phyloP scores from a whole-genome alignment of 2,888 invertebrate species.

The Rhabditophanes sp. region DNA sequence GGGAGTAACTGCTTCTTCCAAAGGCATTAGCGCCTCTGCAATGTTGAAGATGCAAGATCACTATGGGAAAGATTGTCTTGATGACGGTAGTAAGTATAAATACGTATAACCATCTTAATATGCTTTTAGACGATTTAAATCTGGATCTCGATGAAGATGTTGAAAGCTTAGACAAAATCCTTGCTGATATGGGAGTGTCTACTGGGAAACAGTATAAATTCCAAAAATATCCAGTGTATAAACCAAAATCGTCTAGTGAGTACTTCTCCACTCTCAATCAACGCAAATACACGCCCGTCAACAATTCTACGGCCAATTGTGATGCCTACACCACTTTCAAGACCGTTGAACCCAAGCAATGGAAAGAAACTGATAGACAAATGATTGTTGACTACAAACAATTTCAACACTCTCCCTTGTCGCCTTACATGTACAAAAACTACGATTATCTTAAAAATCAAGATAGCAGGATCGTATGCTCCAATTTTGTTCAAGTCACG shows the following conservation, averaged over 20 bases:
- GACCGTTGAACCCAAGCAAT: too few species aligned
- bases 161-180: conserved; percentile 3
- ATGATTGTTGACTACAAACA: conserved; percentile 39
- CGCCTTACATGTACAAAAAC: conserved; percentile 35
- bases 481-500: conserved; percentile 41
- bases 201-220: conserved; percentile 11
- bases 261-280: conserved; percentile 19
- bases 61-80: conserved; percentile 29
- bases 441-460: conserved; percentile 31
- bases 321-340: neutral
- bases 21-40: conserved; percentile 26
- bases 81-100: conserved; percentile 17
- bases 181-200: conserved; percentile 6
- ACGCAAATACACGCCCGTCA: conserved; percentile 5
- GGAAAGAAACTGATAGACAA: conserved; percentile 28
- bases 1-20: too few species aligned
- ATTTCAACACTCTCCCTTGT: conserved; percentile 34
- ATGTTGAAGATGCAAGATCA: conserved; percentile 33
- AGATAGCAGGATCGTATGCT: conserved; percentile 41
- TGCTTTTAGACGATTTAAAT: neutral
- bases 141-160: too few species aligned
- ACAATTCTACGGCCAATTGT: conserved; percentile 1
- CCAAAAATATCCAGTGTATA: conserved; percentile 33
- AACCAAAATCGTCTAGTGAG: conserved; percentile 35
- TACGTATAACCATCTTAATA: neutral